A percentile compares a stretch with the other conserved stretches of the same genome.
Evolutionary conservation across 2,888 invertebrate genomes (phyloP).

Genomic region (Clepsis dumicolana): DNA sequence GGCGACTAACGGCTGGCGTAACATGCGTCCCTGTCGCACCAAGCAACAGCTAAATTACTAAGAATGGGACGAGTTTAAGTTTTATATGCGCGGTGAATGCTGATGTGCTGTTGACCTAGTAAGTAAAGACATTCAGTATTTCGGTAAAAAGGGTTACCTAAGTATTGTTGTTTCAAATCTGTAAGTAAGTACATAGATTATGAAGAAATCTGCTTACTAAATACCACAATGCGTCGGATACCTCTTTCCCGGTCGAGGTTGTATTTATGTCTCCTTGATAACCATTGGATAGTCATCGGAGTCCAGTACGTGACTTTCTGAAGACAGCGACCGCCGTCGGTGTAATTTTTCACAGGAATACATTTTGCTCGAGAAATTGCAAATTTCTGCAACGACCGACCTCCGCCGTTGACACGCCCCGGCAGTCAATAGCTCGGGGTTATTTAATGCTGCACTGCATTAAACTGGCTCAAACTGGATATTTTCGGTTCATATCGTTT

Average conservation of each 20-base stretch:
- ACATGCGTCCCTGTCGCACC: background rate
- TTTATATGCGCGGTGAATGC: background rate
- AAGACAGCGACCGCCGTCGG: slow-evolving; percentile 58
- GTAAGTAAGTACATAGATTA: too few relatives aligned
- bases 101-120: background rate
- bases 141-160: background rate
- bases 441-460: slow-evolving; percentile 57
- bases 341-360: slow-evolving; percentile 71
- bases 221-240: too few relatives aligned
- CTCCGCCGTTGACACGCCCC: slow-evolving; percentile 58
- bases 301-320: slow-evolving; percentile 75
- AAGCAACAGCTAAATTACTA: background rate
- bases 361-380: slow-evolving; percentile 71
- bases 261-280: slow-evolving; percentile 53
- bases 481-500: background rate
- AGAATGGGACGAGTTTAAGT: background rate
- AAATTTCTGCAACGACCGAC: slow-evolving; percentile 66
- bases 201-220: too few relatives aligned
- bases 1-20: background rate
- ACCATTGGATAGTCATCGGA: slow-evolving; percentile 64
- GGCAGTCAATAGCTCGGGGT: slow-evolving; percentile 57
- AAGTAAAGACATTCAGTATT: background rate
- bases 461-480: slow-evolving; percentile 17
- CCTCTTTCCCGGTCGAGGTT: slow-evolving; percentile 2
- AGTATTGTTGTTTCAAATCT: too few relatives aligned